Evolutionary conservation across 2,888 invertebrate genomes (phyloP).

Genomic region (Dasypolia templi): DNA sequence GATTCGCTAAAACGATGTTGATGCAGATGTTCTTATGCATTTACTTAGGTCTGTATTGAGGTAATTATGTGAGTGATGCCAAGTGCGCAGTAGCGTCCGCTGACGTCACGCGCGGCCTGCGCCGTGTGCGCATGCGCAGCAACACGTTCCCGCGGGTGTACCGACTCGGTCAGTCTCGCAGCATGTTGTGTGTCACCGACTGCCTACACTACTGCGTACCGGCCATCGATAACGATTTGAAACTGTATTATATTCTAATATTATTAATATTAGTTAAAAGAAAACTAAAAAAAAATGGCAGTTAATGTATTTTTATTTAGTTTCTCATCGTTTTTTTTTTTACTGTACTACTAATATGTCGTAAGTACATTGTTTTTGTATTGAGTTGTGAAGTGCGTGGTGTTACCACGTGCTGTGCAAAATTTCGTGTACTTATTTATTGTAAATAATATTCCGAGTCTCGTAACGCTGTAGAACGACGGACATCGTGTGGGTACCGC

Average conservation of each 20-base stretch:
- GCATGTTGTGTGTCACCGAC: background rate
- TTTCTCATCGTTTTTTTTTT: constrained; percentile 65
- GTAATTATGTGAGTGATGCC: constrained; percentile 64
- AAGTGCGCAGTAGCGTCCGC: constrained; percentile 40
- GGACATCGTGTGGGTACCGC: constrained; percentile 48
- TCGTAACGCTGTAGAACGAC: constrained; percentile 55
- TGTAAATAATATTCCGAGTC: constrained; percentile 75
- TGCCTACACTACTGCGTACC: constrained; percentile 46
- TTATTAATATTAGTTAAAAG: constrained; percentile 66
- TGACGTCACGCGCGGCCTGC: background rate
- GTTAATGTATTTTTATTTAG: constrained; percentile 71
- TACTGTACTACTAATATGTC: constrained; percentile 62
- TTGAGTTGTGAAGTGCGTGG: constrained; percentile 63
- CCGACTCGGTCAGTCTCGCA: background rate
- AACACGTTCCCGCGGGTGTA: background rate
- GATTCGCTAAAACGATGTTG: constrained; percentile 64
- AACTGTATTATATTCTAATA: constrained; percentile 72
- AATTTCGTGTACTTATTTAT: constrained; percentile 80
- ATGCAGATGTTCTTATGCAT: constrained; percentile 71
- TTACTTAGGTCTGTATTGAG: constrained; percentile 70
- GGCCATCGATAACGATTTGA: constrained; percentile 61
- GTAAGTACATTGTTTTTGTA: constrained; percentile 67
- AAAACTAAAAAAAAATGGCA: constrained; percentile 71
- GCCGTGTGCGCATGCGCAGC: background rate
- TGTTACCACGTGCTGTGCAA: constrained; percentile 56